Conservation (phyloP, 2,888 invertebrate genomes). For the Julus scanicus region DNA sequence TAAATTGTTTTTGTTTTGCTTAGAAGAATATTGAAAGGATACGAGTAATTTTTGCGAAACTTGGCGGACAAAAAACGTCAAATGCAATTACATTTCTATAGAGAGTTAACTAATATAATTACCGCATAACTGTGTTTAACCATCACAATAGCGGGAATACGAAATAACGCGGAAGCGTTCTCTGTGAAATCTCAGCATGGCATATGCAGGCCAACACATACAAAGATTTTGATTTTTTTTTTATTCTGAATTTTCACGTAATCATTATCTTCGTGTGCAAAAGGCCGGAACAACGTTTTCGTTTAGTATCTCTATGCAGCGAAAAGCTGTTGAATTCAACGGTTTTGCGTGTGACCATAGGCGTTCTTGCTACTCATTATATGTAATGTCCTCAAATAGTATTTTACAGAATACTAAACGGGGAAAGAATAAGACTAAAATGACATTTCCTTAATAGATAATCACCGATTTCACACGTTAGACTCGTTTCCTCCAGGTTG, state of each 20-base stretch:
- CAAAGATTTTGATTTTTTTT: conserved; percentile 5
- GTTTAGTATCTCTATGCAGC: conserved; percentile 18
- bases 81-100: conserved; percentile 6
- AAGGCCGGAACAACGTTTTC: conserved; percentile 35
- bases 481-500: neutral
- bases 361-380: neutral
- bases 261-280: conserved; percentile 41
- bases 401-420: neutral
- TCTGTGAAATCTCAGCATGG: neutral
- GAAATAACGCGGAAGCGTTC: conserved; percentile 2
- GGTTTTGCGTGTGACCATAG: conserved; percentile 13
- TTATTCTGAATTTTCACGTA: conserved; percentile 8
- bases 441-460: conserved; percentile 11
- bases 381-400: neutral
- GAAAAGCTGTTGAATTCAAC: neutral
- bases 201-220: conserved; percentile 6
- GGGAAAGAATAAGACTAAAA: neutral
- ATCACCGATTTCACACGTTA: conserved; percentile 1
- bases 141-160: neutral
- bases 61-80: conserved; percentile 16
- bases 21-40: neutral
- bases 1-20: neutral
- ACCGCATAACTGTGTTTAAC: neutral
- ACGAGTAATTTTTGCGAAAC: neutral
- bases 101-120: conserved; percentile 8